Evolutionary conservation across 2,113 vertebrate genomes (phyloP).

Genomic region (Antechinus stuartii): DNA sequence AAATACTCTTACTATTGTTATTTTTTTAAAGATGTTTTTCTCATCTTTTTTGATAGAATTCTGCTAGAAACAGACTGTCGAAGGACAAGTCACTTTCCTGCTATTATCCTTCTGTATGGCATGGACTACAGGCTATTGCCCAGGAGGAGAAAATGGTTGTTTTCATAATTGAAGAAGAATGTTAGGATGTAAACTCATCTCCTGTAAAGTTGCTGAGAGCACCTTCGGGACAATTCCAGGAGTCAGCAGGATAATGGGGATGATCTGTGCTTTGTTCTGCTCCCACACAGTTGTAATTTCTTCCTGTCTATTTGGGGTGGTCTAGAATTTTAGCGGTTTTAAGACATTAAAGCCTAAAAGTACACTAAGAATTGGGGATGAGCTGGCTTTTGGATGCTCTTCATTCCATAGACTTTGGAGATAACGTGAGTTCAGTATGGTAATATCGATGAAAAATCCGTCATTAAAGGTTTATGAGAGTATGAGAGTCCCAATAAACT

Average conservation of each 20-base stretch:
- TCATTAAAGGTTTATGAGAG: neutral
- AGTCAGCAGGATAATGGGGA: neutral
- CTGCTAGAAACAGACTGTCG: neutral
- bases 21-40: neutral
- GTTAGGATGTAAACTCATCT: neutral
- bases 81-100: neutral
- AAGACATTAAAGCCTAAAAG: neutral
- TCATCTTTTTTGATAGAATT: neutral
- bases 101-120: neutral
- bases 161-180: neutral
- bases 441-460: neutral
- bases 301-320: neutral
- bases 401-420: neutral
- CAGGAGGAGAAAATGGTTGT: neutral
- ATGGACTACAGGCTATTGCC: neutral
- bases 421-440: neutral
- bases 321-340: neutral
- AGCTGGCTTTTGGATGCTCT: neutral
- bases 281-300: neutral
- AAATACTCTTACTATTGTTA: neutral
- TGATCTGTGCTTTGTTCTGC: neutral
- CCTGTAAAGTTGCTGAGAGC: neutral
- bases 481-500: neutral
- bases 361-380: too few species aligned
- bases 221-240: neutral